phyloP scores from a whole-genome alignment of 2,113 vertebrate species.

The Synchiropus splendidus region DNA sequence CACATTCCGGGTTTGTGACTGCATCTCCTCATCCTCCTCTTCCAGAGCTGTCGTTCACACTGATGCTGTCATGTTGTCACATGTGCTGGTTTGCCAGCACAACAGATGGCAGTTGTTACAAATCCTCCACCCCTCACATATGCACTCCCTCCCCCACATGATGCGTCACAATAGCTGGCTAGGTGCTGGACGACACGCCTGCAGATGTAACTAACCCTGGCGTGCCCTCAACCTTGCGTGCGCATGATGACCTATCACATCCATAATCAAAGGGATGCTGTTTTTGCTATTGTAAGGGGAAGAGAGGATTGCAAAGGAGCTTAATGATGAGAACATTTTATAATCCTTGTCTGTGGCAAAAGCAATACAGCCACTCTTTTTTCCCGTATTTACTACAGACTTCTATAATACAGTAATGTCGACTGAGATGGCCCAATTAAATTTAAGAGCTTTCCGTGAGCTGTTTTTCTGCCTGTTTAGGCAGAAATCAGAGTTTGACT shows the following conservation, averaged over 20 bases:
- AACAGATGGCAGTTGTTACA: slow-evolving; percentile 56
- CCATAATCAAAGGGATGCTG: slow-evolving; percentile 31
- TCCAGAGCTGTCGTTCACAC: slow-evolving; percentile 32
- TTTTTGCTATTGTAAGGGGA: slow-evolving; percentile 1
- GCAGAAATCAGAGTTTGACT: slow-evolving; percentile 24
- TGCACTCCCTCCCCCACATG: slow-evolving; percentile 24
- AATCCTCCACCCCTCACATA: slow-evolving; percentile 35
- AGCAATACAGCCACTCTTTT: too few relatives aligned
- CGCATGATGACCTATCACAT: slow-evolving; percentile 30
- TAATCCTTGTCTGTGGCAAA: too few relatives aligned
- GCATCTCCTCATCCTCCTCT: slow-evolving; percentile 10
- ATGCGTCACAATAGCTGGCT: slow-evolving; percentile 32
- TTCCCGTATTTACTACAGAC: too few relatives aligned
- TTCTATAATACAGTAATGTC: too few relatives aligned
- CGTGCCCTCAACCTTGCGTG: slow-evolving; percentile 18
- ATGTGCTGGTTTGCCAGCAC: slow-evolving; percentile 34
- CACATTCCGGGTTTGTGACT: slow-evolving; percentile 7
- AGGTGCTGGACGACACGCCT: slow-evolving; percentile 26
- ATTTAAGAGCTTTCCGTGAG: slow-evolving; percentile 38
- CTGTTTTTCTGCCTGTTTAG: slow-evolving; percentile 24
- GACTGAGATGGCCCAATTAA: slow-evolving; percentile 26
- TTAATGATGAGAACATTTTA: background rate
- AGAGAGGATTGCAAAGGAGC: slow-evolving; percentile 30
- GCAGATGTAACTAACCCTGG: slow-evolving; percentile 10
- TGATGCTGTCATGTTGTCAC: slow-evolving; percentile 40